These are phyloP conservation scores for Leptopilina boulardi DNA, from an alignment of 1,140 invertebrate genomes.

Conservation along the genomic window DNA sequence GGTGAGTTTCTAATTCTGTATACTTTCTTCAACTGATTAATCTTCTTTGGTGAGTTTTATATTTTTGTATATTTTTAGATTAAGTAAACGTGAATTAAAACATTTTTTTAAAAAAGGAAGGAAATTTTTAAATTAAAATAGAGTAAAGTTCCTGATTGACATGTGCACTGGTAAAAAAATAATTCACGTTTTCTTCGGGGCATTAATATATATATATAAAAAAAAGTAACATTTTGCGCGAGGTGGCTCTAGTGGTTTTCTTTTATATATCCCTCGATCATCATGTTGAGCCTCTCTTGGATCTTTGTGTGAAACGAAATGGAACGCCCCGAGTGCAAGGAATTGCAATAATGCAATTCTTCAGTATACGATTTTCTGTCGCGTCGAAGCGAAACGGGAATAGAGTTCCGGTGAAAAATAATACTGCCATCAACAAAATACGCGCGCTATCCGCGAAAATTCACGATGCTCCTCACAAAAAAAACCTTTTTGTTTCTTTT, in stretches of 20 bases:
- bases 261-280: slow-evolving; percentile 13
- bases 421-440: slow-evolving; percentile 2
- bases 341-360: slow-evolving; percentile 23
- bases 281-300: slow-evolving; percentile 16
- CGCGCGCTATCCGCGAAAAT: slow-evolving; percentile 2
- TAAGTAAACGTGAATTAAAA: not conserved
- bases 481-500: not conserved
- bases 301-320: slow-evolving; percentile 33
- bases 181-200: not conserved
- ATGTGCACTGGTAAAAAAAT: slow-evolving; percentile 11
- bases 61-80: not conserved
- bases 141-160: not conserved
- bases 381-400: slow-evolving; percentile 29
- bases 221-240: slow-evolving; percentile 11
- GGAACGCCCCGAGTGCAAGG: slow-evolving; percentile 26
- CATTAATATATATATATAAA: no score
- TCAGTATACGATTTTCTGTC: slow-evolving; percentile 27
- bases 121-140: not conserved
- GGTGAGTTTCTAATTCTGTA: not conserved
- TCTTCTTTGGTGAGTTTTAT: not conserved
- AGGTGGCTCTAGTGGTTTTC: not conserved
- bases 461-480: not conserved
- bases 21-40: not conserved
- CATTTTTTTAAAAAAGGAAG: no score
- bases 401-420: slow-evolving; percentile 28